These are phyloP conservation scores for Tenthredo scrophulariae DNA, from an alignment of 2,888 invertebrate species.

Conservation along the genomic window DNA sequence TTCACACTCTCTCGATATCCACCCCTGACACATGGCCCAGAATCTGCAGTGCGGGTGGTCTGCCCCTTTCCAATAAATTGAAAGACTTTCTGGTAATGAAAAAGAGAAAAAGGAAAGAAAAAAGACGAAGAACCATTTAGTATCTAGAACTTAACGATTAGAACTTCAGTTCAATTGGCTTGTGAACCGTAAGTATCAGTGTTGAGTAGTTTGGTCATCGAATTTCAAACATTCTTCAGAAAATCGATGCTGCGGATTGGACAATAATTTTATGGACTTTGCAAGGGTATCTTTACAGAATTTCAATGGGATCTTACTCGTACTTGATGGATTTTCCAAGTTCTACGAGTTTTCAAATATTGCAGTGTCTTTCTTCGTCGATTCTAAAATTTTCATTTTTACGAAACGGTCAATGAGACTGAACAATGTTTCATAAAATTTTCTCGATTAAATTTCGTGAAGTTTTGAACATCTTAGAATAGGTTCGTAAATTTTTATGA, in stretches of 20 bases:
- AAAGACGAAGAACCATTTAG: background rate
- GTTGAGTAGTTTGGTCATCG: background rate
- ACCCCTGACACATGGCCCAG: constrained; percentile 20
- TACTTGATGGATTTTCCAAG: background rate
- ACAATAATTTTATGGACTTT: background rate
- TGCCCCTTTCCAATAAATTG: constrained; percentile 9
- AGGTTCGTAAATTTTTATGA: background rate
- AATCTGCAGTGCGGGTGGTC: background rate
- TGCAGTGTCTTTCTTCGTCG: no score
- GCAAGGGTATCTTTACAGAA: background rate
- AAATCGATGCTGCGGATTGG: background rate
- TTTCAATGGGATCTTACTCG: background rate
- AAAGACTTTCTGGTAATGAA: background rate
- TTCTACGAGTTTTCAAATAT: background rate
- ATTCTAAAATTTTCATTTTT: background rate
- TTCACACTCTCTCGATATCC: constrained; percentile 2
- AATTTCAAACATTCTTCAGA: background rate
- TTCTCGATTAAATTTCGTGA: background rate
- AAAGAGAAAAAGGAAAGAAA: background rate
- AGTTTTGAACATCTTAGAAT: background rate
- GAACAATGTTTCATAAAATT: background rate
- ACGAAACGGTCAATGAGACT: background rate
- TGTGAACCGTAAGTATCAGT: background rate
- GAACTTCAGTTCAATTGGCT: background rate
- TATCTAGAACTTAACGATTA: background rate